These are phyloP conservation scores for Drosophila picticornis DNA, from an alignment of 2,888 invertebrate genomes.

Conservation along the genomic window DNA sequence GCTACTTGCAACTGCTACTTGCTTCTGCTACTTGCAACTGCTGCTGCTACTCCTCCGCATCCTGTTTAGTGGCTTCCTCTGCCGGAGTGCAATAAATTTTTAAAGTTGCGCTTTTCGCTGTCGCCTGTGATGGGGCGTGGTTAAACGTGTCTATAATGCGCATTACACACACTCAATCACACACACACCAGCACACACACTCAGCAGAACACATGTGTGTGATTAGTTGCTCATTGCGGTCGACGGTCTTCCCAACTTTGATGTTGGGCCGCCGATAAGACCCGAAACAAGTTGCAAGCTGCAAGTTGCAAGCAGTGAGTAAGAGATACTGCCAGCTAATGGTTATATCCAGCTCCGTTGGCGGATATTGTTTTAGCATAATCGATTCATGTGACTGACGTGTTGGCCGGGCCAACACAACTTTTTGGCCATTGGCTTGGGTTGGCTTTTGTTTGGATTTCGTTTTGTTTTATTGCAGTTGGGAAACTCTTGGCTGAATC, in stretches of 20 bases:
- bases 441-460: constrained; percentile 54
- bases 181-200: constrained; percentile 27
- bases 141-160: constrained; percentile 78
- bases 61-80: constrained; percentile 37
- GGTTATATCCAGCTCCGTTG: constrained; percentile 67
- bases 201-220: constrained; percentile 12
- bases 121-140: constrained; percentile 62
- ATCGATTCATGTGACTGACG: constrained; percentile 81
- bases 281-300: constrained; percentile 55
- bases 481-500: constrained; percentile 48
- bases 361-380: constrained; percentile 83
- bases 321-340: constrained; percentile 53
- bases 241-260: constrained; percentile 54
- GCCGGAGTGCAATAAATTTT: constrained; percentile 77
- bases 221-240: constrained; percentile 29
- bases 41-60: constrained; percentile 14
- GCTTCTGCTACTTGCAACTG: constrained; percentile 6
- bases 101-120: constrained; percentile 77
- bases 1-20: background rate
- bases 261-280: constrained; percentile 64
- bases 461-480: constrained; percentile 79
- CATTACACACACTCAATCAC: constrained; percentile 47
- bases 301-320: constrained; percentile 29
- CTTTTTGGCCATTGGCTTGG: constrained; percentile 47
- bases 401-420: constrained; percentile 47